Percentiles rank a stretch among this genome's conserved stretches.
Evolutionary conservation across 92 coral and sea anemone species (phyloP).

Genomic region (Micromussa lordhowensis): DNA sequence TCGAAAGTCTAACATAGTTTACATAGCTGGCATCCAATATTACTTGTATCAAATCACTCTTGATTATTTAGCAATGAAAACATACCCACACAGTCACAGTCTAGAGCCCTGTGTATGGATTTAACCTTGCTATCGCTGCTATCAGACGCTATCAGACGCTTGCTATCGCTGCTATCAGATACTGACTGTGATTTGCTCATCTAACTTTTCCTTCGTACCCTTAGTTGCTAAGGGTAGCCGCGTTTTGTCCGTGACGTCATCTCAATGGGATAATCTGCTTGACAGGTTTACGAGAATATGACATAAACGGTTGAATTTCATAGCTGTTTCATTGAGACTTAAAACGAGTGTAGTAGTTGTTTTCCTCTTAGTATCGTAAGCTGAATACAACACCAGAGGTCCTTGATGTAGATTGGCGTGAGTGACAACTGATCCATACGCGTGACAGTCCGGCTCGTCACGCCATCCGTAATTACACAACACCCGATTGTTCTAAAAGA

Average conservation of each 20-base stretch:
- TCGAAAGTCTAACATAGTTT: neutral
- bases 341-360: no score
- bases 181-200: neutral
- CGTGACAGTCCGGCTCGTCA: conserved; percentile 3
- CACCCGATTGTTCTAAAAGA: conserved; percentile 1
- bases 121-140: neutral
- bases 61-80: neutral
- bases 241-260: neutral
- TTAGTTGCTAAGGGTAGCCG: neutral
- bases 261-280: neutral
- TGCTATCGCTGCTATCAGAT: neutral
- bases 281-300: neutral
- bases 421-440: neutral
- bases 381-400: no score
- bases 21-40: neutral
- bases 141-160: no score
- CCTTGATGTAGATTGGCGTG: no score
- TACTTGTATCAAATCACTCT: neutral
- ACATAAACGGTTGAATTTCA: neutral
- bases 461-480: conserved; percentile 1
- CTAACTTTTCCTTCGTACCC: no score
- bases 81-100: neutral
- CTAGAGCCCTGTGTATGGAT: no score
- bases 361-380: no score
- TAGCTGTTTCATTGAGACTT: neutral